Conservation (phyloP, 2,113 vertebrate genomes). For the Myrmecophaga tridactyla region DNA sequence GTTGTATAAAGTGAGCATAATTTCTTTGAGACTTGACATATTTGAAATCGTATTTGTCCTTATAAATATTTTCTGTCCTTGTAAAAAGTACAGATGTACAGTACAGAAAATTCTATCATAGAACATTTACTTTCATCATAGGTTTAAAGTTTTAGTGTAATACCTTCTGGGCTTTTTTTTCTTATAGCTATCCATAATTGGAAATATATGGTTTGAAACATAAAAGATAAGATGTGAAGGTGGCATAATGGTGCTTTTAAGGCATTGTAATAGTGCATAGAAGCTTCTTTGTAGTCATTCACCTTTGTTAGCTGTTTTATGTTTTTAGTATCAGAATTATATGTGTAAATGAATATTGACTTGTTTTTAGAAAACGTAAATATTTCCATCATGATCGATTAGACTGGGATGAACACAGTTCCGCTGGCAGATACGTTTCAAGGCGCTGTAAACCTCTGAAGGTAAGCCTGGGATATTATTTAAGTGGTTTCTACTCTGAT, state of each 20-base stretch:
- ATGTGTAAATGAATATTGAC: neutral
- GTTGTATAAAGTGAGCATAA: neutral
- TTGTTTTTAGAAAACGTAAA: constrained; percentile 84
- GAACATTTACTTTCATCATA: neutral
- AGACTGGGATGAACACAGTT: constrained; percentile 89
- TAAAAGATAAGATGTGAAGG: neutral
- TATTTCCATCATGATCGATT: constrained; percentile 85
- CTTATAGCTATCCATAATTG: neutral
- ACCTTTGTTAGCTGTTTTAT: neutral
- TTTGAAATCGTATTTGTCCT: neutral
- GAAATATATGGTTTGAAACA: neutral
- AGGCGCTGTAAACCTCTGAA: constrained; percentile 90
- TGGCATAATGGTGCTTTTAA: neutral
- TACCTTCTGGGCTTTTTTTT: neutral
- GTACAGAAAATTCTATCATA: neutral
- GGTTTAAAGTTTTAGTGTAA: neutral
- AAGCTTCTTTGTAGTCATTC: neutral
- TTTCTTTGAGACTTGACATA: neutral
- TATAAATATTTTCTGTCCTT: neutral
- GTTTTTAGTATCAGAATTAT: neutral
- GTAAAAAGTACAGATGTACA: neutral
- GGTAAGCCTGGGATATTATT: constrained; percentile 76
- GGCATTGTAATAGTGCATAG: neutral
- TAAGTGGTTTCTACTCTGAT: neutral
- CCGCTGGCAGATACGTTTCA: constrained; percentile 87